These are phyloP conservation scores for Anthophora plumipes DNA, from an alignment of 2,888 invertebrate genomes.

Conservation along the genomic window DNA sequence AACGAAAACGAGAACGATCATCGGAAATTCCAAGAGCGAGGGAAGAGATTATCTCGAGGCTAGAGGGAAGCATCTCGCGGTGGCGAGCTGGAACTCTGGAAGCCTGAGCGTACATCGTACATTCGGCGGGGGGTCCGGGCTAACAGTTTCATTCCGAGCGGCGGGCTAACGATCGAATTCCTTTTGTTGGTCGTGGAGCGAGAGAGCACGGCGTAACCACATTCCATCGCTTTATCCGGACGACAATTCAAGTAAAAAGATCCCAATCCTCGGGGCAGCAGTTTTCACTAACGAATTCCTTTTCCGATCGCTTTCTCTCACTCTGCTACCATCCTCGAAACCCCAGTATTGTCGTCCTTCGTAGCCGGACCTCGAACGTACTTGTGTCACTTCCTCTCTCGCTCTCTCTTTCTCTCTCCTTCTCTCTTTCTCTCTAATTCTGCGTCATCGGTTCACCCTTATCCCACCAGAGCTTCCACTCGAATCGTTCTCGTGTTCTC, in stretches of 20 bases:
- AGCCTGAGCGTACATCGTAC: constrained; percentile 55
- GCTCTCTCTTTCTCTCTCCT: not conserved
- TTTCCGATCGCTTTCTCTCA: constrained; percentile 73
- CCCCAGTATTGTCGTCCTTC: constrained; percentile 56
- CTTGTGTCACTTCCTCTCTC: constrained; percentile 14
- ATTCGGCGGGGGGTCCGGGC: constrained; percentile 48
- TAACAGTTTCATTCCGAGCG: constrained; percentile 67
- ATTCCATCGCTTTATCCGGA: constrained; percentile 72
- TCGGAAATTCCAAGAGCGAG: constrained; percentile 56
- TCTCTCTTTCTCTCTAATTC: not conserved
- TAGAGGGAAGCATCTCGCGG: constrained; percentile 46
- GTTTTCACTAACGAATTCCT: constrained; percentile 82
- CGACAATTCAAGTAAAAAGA: constrained; percentile 75
- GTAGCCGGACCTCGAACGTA: constrained; percentile 55
- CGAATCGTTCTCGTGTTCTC: constrained; percentile 57
- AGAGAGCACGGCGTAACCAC: constrained; percentile 69
- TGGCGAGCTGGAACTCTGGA: constrained; percentile 50
- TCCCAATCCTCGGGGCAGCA: constrained; percentile 76
- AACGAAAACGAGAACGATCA: constrained; percentile 58
- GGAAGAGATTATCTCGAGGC: constrained; percentile 57
- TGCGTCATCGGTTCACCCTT: constrained; percentile 37
- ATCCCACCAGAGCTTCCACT: constrained; percentile 31
- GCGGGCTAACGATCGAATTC: constrained; percentile 68
- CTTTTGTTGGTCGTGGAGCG: constrained; percentile 66
- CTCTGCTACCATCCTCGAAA: constrained; percentile 21